phyloP scores from a whole-genome alignment of 2,113 vertebrate species.

The Catagonus wagneri region DNA sequence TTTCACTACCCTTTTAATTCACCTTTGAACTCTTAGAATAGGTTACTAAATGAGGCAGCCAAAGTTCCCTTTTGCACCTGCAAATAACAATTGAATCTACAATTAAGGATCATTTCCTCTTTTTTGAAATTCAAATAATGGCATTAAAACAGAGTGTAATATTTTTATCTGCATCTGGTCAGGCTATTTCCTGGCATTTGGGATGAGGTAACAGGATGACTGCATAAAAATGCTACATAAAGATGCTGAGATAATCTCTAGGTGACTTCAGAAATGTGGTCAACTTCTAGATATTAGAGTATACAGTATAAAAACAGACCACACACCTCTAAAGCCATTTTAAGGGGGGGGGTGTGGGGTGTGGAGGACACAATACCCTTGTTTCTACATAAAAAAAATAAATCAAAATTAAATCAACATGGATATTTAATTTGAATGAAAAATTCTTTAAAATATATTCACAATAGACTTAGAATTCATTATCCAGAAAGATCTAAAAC shows the following conservation, averaged over 20 bases:
- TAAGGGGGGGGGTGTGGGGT: neutral
- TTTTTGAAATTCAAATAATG: constrained; percentile 79
- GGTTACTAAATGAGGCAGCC: constrained; percentile 53
- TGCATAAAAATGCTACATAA: constrained; percentile 52
- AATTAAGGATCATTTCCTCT: constrained; percentile 77
- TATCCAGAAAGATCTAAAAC: neutral
- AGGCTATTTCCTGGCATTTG: constrained; percentile 76
- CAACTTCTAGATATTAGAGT: neutral
- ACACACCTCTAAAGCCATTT: neutral
- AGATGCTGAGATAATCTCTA: constrained; percentile 48
- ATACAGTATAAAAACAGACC: neutral
- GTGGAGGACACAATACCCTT: neutral
- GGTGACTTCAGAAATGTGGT: neutral
- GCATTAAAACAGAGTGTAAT: constrained; percentile 66
- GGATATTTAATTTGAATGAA: constrained; percentile 49
- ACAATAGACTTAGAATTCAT: neutral
- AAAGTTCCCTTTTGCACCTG: constrained; percentile 75
- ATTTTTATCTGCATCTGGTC: constrained; percentile 75
- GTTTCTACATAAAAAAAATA: constrained; percentile 26
- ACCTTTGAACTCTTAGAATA: constrained; percentile 58
- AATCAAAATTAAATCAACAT: neutral
- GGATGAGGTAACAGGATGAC: constrained; percentile 59
- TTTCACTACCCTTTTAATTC: constrained; percentile 67
- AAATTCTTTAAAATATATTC: constrained; percentile 47
- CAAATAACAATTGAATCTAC: constrained; percentile 71